Percentiles rank a stretch among this genome's conserved stretches.
phyloP scores from a whole-genome alignment of 2,113 vertebrate genomes.

The Anguilla japonica region DNA sequence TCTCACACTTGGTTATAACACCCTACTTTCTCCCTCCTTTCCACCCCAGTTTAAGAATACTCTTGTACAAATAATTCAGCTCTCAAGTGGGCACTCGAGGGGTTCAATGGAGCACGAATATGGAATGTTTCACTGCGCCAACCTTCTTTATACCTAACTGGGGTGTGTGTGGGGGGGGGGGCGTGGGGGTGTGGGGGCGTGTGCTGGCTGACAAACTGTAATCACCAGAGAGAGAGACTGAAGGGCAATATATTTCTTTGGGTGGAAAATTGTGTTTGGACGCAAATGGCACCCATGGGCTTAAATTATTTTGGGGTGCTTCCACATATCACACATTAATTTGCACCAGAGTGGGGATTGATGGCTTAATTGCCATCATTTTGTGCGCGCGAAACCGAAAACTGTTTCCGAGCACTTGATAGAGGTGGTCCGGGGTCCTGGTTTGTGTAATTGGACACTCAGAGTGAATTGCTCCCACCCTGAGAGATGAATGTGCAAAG shows the following conservation, averaged over 20 bases:
- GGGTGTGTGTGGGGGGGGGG: no score
- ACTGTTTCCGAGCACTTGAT: background rate
- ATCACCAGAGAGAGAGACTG: background rate
- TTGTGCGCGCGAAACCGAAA: background rate
- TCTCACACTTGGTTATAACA: background rate
- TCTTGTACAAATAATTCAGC: background rate
- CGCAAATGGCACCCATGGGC: background rate
- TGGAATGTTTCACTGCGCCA: background rate
- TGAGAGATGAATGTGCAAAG: background rate
- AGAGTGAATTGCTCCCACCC: background rate
- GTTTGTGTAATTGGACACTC: background rate
- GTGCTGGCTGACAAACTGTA: background rate
- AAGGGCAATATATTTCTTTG: background rate
- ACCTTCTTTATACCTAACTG: background rate
- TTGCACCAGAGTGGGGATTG: background rate
- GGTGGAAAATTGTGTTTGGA: background rate
- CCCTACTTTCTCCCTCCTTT: background rate
- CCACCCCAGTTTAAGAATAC: slow-evolving; percentile 4
- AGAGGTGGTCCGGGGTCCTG: background rate
- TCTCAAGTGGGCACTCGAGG: slow-evolving; percentile 13
- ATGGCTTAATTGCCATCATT: background rate
- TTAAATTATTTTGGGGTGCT: background rate
- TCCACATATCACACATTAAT: background rate
- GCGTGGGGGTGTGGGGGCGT: background rate
- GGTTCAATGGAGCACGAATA: background rate